These are phyloP conservation scores for Spinus olivaceus DNA, from an alignment of 2,797 vertebrate genomes.

Conservation along the genomic window DNA sequence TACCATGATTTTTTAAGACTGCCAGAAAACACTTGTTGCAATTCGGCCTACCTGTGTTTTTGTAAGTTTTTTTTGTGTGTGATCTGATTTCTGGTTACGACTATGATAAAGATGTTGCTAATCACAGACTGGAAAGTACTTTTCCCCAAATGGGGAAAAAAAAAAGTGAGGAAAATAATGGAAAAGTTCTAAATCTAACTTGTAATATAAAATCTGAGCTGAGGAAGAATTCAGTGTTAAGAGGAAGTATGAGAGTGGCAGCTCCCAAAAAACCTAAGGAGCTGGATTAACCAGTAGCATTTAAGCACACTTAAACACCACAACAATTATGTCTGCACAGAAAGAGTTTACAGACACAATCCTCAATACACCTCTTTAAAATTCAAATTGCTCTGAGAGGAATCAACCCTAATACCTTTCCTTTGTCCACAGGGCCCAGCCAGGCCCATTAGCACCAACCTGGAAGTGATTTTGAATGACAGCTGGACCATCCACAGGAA, in stretches of 20 bases:
- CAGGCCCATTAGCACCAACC: not conserved
- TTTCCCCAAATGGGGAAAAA: not conserved
- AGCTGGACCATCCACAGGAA: not conserved
- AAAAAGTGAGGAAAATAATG: not conserved
- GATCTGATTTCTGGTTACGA: not conserved
- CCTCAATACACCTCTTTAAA: constrained; percentile 19
- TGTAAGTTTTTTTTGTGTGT: not conserved
- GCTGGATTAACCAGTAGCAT: not conserved
- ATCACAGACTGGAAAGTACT: not conserved
- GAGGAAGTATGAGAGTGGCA: not conserved
- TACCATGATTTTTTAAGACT: not conserved
- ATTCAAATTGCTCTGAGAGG: not conserved
- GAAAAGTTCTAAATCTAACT: not conserved
- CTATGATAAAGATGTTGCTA: not conserved
- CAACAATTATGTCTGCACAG: not conserved
- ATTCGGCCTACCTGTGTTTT: not conserved
- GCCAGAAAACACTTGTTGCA: not conserved
- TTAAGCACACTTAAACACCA: not conserved
- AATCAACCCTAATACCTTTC: not conserved
- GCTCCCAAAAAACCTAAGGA: not conserved
- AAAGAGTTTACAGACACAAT: not conserved
- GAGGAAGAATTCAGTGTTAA: not conserved
- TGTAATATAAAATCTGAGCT: not conserved
- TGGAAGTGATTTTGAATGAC: not conserved
- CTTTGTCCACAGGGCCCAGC: not conserved